Conservation (phyloP, 2,888 invertebrate genomes). For the Nasonia oneida region DNA sequence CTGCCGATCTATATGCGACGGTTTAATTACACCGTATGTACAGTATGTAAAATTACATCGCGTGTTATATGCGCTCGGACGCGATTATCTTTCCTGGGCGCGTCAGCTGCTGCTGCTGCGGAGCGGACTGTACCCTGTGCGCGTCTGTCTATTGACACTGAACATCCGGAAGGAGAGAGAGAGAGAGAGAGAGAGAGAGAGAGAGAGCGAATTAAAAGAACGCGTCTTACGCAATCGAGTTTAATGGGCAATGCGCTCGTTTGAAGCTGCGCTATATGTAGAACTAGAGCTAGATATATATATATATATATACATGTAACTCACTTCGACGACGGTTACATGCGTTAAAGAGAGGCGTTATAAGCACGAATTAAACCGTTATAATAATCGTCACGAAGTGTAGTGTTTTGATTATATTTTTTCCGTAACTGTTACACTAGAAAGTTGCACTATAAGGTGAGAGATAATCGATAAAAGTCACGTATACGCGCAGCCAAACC, state of each 20-base stretch:
- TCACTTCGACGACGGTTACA: too few species aligned
- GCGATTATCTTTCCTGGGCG: conserved; percentile 52
- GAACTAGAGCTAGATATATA: too few species aligned
- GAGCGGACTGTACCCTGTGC: not conserved
- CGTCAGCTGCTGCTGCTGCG: conserved; percentile 5
- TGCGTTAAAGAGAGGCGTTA: too few species aligned
- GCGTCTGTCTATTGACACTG: conserved; percentile 50
- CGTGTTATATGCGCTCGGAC: not conserved
- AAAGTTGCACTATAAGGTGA: not conserved
- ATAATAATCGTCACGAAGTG: not conserved
- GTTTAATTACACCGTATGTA: not conserved
- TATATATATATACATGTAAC: too few species aligned
- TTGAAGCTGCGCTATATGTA: not conserved
- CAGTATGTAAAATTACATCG: conserved; percentile 36
- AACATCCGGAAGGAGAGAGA: conserved; percentile 51
- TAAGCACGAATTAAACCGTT: too few species aligned
- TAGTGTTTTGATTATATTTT: conserved; percentile 6
- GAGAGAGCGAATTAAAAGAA: conserved; percentile 45
- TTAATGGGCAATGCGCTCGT: conserved; percentile 46
- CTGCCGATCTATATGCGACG: not conserved
- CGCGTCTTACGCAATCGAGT: conserved; percentile 47
- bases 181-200: conserved; percentile 47
- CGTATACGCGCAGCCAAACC: not conserved
- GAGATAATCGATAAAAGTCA: not conserved
- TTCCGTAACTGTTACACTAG: not conserved